A percentile compares a stretch with the other conserved stretches of the same genome.
Evolutionary conservation across 2,797 vertebrate genomes (phyloP).

Genomic region (Strix occidentalis): DNA sequence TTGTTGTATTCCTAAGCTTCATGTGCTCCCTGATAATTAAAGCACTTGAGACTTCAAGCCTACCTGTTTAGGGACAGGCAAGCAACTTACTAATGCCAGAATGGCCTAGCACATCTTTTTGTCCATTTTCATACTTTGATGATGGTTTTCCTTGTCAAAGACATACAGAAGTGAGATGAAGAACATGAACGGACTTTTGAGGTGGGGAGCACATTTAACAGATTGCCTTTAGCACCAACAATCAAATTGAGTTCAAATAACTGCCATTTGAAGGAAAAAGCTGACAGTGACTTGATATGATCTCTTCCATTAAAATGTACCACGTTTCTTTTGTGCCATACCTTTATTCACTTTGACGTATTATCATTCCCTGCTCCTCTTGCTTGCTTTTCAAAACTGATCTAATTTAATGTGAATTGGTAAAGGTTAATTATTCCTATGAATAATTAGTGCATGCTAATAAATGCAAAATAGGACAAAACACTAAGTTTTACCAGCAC

Average conservation of each 20-base stretch:
- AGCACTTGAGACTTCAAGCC: not conserved
- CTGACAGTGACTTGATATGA: not conserved
- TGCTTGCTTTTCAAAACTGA: slow-evolving; percentile 76
- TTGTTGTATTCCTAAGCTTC: not conserved
- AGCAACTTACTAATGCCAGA: not conserved
- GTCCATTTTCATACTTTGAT: not conserved
- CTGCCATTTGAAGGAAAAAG: not conserved
- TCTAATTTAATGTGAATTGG: slow-evolving; percentile 71
- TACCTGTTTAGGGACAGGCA: not conserved
- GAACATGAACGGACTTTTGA: not conserved
- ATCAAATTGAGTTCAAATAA: not conserved
- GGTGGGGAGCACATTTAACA: not conserved
- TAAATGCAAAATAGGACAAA: slow-evolving; percentile 69
- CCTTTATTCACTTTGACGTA: slow-evolving; percentile 63
- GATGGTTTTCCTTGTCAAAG: not conserved
- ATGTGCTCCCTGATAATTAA: not conserved
- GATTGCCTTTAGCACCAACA: not conserved
- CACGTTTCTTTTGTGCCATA: not conserved
- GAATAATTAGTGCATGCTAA: slow-evolving; percentile 77
- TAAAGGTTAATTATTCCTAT: slow-evolving; percentile 71
- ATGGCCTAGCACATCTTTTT: accelerated
- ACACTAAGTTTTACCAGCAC: slow-evolving; percentile 10
- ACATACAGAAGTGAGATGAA: not conserved
- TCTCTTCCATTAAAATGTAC: not conserved
- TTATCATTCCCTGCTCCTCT: slow-evolving; percentile 60